Evolutionary conservation across 2,113 vertebrate genomes (phyloP), one percentile per base, ranked within the genome.

Genomic region (Verasper variegatus): DNA sequence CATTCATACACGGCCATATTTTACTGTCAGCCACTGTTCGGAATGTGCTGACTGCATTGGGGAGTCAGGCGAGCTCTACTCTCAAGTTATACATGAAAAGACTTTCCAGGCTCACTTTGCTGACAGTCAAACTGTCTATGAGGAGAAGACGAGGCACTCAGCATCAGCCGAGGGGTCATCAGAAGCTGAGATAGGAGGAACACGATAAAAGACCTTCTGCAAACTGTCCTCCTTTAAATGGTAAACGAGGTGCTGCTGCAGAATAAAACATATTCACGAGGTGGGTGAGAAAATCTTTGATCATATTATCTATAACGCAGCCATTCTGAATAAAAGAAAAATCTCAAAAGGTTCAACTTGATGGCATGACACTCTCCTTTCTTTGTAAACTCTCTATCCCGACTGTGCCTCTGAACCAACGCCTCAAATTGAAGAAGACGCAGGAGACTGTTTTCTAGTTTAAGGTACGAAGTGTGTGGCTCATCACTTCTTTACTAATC

Each of bases 21-120:
- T 92, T 84, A 86, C 64, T 70, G 87, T 81, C 74, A 78, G 62
- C 31, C 13, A 62, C 54, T 73, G 54, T 69, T 84, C 65, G 40
- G 27, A 12, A 81, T 58, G 49, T 60, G 60, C 23, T 15, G 27
- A 62, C 63, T 51, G n/a, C 54, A 37, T 3, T 18, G 10, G 42
- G 58, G 58, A 68, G 27, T 26, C 4, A 12, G 47, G 49, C 2
- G 3, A 55, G 24, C 52, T 72, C 24, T 11, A 13, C 21, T 82
- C 74, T 18, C 31, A 27, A 27, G 47, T 24, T 42, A 47, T n/a
- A 42, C 5, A 54, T 71, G 49, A 20, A 26, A 61, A 20, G 18
- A 49, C 15, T 47, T 60, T 67, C 49, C 12, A n/a, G 52, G 59
- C 49, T 58, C 2, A 40, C 11, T 54, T 24, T 2, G 24, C 24